phyloP scores from a whole-genome alignment of 2,797 vertebrate species.

The Leptodactylus fallax region DNA sequence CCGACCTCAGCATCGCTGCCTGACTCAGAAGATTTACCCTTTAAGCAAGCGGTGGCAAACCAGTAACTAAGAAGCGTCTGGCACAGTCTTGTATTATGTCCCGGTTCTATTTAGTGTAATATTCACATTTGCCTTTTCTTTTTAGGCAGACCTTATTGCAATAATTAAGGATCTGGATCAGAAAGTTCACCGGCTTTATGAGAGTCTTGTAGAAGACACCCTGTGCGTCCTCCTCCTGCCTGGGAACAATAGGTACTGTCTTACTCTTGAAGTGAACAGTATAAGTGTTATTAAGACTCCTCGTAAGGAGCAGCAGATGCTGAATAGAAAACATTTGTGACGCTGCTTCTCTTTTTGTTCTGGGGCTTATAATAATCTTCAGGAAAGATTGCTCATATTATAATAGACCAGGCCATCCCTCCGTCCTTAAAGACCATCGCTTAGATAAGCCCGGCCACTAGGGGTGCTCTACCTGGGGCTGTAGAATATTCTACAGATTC shows the following conservation, averaged over 20 bases:
- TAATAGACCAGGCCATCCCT: too few species aligned
- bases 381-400: neutral
- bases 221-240: slow-evolving; percentile 85
- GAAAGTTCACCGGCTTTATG: slow-evolving; percentile 81
- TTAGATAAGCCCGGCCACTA: neutral
- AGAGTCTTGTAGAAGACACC: slow-evolving; percentile 75
- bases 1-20: neutral
- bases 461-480: neutral
- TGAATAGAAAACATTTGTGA: neutral
- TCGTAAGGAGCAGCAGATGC: neutral
- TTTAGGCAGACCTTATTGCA: slow-evolving; percentile 72
- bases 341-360: neutral
- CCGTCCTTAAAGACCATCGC: too few species aligned
- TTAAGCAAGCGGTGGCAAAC: too few species aligned
- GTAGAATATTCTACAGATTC: neutral
- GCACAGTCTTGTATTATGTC: neutral
- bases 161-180: slow-evolving; percentile 78
- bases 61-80: too few species aligned
- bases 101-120: neutral
- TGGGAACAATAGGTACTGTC: slow-evolving; percentile 73
- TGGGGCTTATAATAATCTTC: neutral
- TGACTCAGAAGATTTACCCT: neutral
- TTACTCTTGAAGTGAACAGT: neutral
- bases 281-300: neutral
- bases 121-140: neutral